phyloP scores from a whole-genome alignment of 2,113 vertebrate species.

The Pristiophorus japonicus region DNA sequence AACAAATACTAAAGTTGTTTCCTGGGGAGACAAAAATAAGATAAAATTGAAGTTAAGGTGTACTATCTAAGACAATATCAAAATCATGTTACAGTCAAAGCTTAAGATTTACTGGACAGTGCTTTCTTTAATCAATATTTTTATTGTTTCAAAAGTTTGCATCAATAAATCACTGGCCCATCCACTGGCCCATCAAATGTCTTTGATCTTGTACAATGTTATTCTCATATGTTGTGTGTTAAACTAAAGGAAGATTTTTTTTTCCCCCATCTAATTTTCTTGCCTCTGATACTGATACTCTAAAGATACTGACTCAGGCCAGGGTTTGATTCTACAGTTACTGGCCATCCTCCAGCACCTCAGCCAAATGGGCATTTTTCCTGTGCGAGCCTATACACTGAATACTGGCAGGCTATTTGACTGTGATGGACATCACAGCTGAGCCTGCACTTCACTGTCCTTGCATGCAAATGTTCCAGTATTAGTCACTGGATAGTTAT shows the following conservation, averaged over 20 bases:
- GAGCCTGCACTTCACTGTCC: neutral
- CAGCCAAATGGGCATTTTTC: neutral
- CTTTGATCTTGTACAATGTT: neutral
- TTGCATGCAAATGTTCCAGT: neutral
- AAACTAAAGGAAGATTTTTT: neutral
- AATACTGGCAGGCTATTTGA: neutral
- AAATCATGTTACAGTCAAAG: neutral
- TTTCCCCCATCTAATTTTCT: neutral
- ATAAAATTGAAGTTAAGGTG: neutral
- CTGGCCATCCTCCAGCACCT: neutral
- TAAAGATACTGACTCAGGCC: neutral
- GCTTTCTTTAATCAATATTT: neutral
- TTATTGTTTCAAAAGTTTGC: neutral
- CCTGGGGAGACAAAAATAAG: neutral
- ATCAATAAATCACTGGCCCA: neutral
- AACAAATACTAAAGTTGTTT: neutral
- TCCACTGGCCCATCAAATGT: neutral
- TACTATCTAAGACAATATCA: neutral
- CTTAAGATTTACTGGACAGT: neutral
- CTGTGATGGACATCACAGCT: neutral
- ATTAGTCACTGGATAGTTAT: neutral
- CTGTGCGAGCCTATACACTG: neutral
- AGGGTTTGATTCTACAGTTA: neutral
- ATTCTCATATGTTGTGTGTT: neutral
- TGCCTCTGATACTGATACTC: neutral